These are phyloP conservation scores for Chondrosia reniformis DNA, from an alignment of 37 sponge, comb jelly and placozoan species.

Conservation along the genomic window DNA sequence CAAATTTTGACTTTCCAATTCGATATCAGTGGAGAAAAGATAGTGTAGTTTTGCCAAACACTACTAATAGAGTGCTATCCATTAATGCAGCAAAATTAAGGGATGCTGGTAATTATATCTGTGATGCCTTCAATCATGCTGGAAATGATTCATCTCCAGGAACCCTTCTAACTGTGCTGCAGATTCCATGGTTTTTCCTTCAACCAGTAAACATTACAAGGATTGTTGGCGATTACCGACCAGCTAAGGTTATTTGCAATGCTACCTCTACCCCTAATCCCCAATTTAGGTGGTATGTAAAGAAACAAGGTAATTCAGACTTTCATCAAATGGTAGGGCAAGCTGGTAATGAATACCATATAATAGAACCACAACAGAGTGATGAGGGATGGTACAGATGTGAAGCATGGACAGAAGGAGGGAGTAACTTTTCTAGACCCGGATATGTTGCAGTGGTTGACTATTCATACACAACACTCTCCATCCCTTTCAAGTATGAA, in stretches of 20 bases:
- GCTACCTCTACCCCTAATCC: conserved; percentile 1
- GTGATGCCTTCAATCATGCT: conserved; percentile 3
- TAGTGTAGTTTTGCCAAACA: background rate
- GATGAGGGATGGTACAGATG: background rate
- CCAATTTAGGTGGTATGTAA: background rate
- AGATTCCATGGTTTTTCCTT: background rate
- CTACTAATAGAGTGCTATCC: background rate
- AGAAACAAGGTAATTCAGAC: background rate
- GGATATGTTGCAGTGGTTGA: conserved; percentile 7
- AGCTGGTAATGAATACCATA: background rate
- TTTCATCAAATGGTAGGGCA: background rate
- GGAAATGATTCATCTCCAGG: background rate
- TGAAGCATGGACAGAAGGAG: background rate
- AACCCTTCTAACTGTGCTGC: background rate
- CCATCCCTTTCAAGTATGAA: background rate
- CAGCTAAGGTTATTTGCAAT: background rate
- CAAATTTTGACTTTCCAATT: background rate
- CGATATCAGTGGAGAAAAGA: conserved; percentile 8
- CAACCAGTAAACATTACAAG: background rate
- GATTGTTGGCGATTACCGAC: background rate
- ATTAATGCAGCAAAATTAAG: background rate
- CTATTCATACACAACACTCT: background rate
- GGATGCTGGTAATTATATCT: background rate
- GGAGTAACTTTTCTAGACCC: background rate
- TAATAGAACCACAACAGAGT: background rate